Evolutionary conservation across 2,113 vertebrate genomes (phyloP), one percentile per base, ranked within the genome.

Genomic region (Alaudala cheleensis): DNA sequence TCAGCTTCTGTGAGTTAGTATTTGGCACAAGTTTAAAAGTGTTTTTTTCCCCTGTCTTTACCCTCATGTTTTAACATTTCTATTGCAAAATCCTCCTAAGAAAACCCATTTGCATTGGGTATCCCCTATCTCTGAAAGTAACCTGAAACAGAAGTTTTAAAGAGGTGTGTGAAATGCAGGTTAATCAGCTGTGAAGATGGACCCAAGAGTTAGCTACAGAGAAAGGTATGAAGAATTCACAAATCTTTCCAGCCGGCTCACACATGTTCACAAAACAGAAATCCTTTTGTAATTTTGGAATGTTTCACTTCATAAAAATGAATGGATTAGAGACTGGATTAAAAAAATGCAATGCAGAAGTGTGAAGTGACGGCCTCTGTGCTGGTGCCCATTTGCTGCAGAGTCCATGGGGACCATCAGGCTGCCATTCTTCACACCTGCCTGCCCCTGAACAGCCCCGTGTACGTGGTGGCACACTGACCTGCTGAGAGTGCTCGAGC

Each of bases 201-300:
- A 77, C 51, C 44, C 40, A 71, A 29, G 70, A 54, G 37, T 64
- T 81, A 95, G 11, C 70, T 50, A 47, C 7, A 85, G 33, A 34
- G 83, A 81, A 86, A 82, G 16, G 28, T 42, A 86, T 49, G 82
- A 86, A 93, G 37, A 90, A 60, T 78, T 88, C 60, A 66, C 76
- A 66, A 40, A 26, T 51, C n/a, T 88, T 71, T 82, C 53, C 64
- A 96, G 79, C 25, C 25, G 31, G 65, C 47, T 79, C 73, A 81
- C 91, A 88, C 21, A 34, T 66, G 61, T 81, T 90, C 57, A 60
- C 81, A 53, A 60, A 86, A 81, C 31, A 84, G 5, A 92, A 88
- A 92, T 45, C 56, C 61, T 67, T 93, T 88, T 53, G 80, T 86
- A 88, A 93, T 93, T 92, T 88, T 78, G 61, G 39, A 90, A 90